A percentile compares a stretch with the other conserved stretches of the same genome.
Evolutionary conservation across 2,797 vertebrate genomes (phyloP).

Genomic region (Novumbra hubbsi): DNA sequence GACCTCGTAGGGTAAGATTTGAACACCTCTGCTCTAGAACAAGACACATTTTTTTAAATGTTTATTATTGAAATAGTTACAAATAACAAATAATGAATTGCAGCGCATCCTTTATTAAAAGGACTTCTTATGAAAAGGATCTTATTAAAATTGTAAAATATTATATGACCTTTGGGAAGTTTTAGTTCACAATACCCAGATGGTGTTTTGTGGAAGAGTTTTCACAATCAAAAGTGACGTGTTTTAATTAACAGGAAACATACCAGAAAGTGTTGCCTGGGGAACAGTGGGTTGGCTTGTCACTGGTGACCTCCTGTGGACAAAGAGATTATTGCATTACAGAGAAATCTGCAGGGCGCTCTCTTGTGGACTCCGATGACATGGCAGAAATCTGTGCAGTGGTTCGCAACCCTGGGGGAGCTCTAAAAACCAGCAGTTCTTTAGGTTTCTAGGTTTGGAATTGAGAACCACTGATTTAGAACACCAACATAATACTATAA

Average conservation of each 20-base stretch:
- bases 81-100: not conserved
- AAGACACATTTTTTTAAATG: not conserved
- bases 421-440: too few relatives aligned
- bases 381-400: constrained; percentile 27
- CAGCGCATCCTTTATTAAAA: not conserved
- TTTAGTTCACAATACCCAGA: constrained; percentile 40
- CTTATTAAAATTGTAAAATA: not conserved
- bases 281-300: constrained; percentile 86
- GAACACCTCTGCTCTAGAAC: too few relatives aligned
- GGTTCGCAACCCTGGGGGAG: too few relatives aligned
- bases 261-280: constrained; percentile 93
- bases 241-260: constrained; percentile 62
- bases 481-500: constrained; percentile 22
- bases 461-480: too few relatives aligned
- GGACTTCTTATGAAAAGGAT: not conserved
- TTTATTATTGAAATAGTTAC: not conserved
- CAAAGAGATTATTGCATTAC: constrained; percentile 61
- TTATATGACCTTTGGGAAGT: not conserved
- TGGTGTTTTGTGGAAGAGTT: constrained; percentile 44
- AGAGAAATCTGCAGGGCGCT: constrained; percentile 44
- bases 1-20: too few relatives aligned
- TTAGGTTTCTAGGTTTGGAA: too few relatives aligned
- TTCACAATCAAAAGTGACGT: constrained; percentile 38
- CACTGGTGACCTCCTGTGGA: constrained; percentile 88
- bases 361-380: constrained; percentile 55